Base-by-base conservation (phyloP, 1,140 invertebrate genomes). In the Hycleus cichorii region DNA sequence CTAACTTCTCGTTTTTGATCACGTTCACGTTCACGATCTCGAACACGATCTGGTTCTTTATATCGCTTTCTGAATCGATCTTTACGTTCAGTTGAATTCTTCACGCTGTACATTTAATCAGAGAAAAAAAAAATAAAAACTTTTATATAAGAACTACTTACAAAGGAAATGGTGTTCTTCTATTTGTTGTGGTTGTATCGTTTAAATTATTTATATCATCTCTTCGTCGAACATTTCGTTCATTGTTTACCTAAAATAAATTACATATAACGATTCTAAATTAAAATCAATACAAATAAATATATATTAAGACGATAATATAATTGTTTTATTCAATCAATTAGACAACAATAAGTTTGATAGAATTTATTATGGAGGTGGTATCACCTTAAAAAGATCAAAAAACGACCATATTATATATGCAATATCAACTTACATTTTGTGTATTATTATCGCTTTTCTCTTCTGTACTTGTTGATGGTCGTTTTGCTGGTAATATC, bases 401-500 rank as follows among this genome's bases (percentile, higher is more conserved):
- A 56, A 60, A 54, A 47, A 48, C 45, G 52, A 60, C 18, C 43
- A 51, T 49, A 44, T 55, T 58, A 38, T 59, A 49, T 39, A 38
- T 60, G 24, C n/a, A 43, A 38, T 52, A 59, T 39, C 43, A 55
- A 67, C 65, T 67, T 69, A 71, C 68, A 61, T 64, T 69, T 60
- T 68, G 64, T 42, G 64, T 56, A 43, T 47, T 63, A 47, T 61
- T 64, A 47, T 65, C 64, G 26, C 67, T 73, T 53, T 59, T 67
- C 62, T 72, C 70, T 47, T 69, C 68, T 24, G 69, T 64, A 44
- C 65, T 71, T 42, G 55, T 53, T 26, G 68, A 64, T 18, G 68
- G 59, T 53, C 68, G 60, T 45, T 71, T 73, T 27, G 72, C 56
- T 49, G 72, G 72, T 54, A 73, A 63, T 62, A 73, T 73, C 46